These are phyloP conservation scores for Holothuria scabra DNA, from an alignment of 53 echinoderm and acorn worm genomes.

Conservation along the genomic window DNA sequence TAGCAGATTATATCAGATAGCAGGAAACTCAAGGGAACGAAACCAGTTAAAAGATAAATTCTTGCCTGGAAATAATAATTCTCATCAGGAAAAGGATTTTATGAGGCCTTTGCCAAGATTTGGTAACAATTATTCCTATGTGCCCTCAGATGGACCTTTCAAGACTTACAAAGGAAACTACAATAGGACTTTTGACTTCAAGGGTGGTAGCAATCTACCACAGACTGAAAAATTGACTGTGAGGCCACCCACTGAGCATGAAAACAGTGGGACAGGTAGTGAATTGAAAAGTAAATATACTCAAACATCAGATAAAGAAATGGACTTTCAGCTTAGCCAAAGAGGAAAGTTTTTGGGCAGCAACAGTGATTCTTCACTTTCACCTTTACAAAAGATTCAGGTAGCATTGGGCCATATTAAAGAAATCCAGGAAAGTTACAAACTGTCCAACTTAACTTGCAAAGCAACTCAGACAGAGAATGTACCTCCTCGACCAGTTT, in stretches of 20 bases:
- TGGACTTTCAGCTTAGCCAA: not conserved
- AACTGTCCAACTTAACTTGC: not conserved
- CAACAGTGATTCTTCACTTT: not conserved
- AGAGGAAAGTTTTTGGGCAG: conserved; percentile 12
- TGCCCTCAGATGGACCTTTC: too few relatives aligned
- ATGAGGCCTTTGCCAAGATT: too few relatives aligned
- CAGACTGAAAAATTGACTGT: too few relatives aligned
- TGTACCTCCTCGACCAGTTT: too few relatives aligned
- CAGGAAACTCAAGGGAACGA: not conserved
- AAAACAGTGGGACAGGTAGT: too few relatives aligned
- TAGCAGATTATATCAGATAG: not conserved
- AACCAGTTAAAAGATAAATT: not conserved
- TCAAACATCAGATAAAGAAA: not conserved
- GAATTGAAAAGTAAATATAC: not conserved
- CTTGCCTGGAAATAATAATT: not conserved
- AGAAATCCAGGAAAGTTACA: not conserved
- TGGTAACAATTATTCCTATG: too few relatives aligned
- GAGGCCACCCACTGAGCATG: too few relatives aligned
- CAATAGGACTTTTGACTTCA: too few relatives aligned
- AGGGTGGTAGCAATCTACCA: too few relatives aligned
- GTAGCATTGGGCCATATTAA: not conserved
- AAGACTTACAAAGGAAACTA: too few relatives aligned
- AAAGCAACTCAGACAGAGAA: conserved; percentile 19
- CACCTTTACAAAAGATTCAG: not conserved
- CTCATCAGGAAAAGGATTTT: too few relatives aligned